Conservation (phyloP, 2,888 invertebrate genomes). For the Rhagonycha fulva region DNA sequence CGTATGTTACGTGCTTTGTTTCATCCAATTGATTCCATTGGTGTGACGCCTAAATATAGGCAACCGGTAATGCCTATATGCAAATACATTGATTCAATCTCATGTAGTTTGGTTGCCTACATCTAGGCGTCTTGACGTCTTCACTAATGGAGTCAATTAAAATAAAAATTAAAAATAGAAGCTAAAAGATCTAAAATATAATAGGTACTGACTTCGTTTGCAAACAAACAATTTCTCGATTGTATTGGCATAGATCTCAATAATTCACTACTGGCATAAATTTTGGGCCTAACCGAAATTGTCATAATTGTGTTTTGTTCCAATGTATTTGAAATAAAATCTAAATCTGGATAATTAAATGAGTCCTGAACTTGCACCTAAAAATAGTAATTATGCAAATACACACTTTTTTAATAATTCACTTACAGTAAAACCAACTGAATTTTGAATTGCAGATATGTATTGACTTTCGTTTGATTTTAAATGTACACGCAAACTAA, state of each 20-base stretch:
- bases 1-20: too few species aligned
- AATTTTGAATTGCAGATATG: constrained; percentile 24
- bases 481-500: constrained; percentile 25
- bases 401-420: background rate
- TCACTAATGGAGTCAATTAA: too few species aligned
- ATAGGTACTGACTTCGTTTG: constrained; percentile 53
- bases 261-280: constrained; percentile 53
- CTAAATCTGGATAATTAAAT: constrained; percentile 53
- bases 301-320: constrained; percentile 54
- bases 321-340: constrained; percentile 51
- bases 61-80: too few species aligned
- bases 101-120: too few species aligned
- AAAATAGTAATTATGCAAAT: background rate
- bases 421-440: constrained; percentile 18
- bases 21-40: too few species aligned
- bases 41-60: too few species aligned
- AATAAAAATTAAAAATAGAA: too few species aligned
- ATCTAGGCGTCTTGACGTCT: too few species aligned
- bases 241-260: constrained; percentile 44
- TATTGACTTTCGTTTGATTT: constrained; percentile 44
- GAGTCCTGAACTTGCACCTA: constrained; percentile 15
- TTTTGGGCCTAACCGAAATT: constrained; percentile 55
- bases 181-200: too few species aligned
- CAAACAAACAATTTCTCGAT: constrained; percentile 57
- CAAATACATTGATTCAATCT: too few species aligned